Evolutionary conservation across 2,113 vertebrate species (phyloP).

Genomic region (Ancistrus triradiatus): DNA sequence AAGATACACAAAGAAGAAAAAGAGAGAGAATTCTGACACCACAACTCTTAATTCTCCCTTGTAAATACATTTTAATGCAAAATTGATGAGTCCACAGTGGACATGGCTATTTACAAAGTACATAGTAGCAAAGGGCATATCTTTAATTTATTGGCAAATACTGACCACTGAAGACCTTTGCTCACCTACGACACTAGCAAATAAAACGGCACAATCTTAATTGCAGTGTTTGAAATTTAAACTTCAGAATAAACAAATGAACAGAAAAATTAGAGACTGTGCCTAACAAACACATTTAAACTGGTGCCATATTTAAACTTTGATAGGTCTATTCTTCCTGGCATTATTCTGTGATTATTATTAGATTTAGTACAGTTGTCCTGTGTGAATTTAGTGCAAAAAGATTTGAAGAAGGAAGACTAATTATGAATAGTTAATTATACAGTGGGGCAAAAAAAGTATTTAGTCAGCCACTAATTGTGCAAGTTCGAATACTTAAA

Average conservation of each 20-base stretch:
- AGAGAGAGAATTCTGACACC: conserved; percentile 60
- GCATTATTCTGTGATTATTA: too few species aligned
- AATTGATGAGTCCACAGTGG: conserved; percentile 64
- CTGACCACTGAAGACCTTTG: conserved; percentile 48
- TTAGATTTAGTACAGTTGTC: neutral
- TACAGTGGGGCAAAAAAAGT: too few species aligned
- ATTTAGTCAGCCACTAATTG: too few species aligned
- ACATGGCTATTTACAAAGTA: conserved; percentile 65
- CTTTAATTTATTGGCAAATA: conserved; percentile 59
- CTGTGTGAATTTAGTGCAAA: neutral
- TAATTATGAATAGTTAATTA: too few species aligned
- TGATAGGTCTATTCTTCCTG: too few species aligned
- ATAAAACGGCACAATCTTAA: conserved; percentile 12
- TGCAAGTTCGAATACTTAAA: too few species aligned
- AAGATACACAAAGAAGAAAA: conserved; percentile 5
- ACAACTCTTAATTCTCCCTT: conserved; percentile 68
- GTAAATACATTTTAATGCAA: conserved; percentile 73
- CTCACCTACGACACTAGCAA: conserved; percentile 6
- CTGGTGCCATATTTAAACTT: too few species aligned
- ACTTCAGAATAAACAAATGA: conserved; percentile 5
- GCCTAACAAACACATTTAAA: too few species aligned
- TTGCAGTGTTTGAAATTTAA: conserved; percentile 1
- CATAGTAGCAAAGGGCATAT: conserved; percentile 47
- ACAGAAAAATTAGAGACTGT: neutral
- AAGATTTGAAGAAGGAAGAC: too few species aligned